A percentile compares a stretch with the other conserved stretches of the same genome.
Evolutionary conservation across 1,140 invertebrate species (phyloP).

Genomic region (Nomia melanderi): DNA sequence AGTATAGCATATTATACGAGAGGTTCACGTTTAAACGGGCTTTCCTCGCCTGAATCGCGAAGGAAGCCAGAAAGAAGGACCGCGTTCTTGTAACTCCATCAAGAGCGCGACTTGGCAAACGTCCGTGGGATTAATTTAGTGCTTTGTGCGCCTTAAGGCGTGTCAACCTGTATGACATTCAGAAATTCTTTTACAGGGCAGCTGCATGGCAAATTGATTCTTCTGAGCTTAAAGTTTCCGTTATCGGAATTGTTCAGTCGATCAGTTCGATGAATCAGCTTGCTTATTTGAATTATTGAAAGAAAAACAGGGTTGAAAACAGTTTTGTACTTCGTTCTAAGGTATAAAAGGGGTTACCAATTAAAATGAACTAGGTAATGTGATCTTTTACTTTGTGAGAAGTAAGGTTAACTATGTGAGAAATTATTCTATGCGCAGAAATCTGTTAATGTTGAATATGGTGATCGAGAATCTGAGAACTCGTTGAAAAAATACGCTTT

Average conservation of each 20-base stretch:
- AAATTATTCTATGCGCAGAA: no score
- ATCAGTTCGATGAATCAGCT: no score
- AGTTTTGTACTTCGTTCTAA: no score
- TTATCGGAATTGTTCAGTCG: background rate
- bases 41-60: conserved; percentile 41
- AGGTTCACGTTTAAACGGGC: conserved; percentile 43
- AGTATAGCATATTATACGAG: conserved; percentile 46
- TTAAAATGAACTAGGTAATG: no score
- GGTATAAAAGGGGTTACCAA: no score
- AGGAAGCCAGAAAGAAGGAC: conserved; percentile 37
- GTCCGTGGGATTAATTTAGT: conserved; percentile 55
- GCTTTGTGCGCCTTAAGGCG: conserved; percentile 29
- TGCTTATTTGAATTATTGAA: no score
- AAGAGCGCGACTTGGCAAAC: conserved; percentile 60
- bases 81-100: conserved; percentile 58
- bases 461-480: no score
- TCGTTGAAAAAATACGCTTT: no score
- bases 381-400: no score
- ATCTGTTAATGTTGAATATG: no score
- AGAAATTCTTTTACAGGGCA: conserved; percentile 50
- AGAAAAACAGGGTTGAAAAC: no score
- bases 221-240: conserved; percentile 9
- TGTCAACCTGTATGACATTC: conserved; percentile 51
- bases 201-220: conserved; percentile 41
- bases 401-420: no score